Evolutionary conservation across 2,888 invertebrate species (phyloP), one percentile per base, ranked within the genome.

Genomic region (Panzeria rudis): DNA sequence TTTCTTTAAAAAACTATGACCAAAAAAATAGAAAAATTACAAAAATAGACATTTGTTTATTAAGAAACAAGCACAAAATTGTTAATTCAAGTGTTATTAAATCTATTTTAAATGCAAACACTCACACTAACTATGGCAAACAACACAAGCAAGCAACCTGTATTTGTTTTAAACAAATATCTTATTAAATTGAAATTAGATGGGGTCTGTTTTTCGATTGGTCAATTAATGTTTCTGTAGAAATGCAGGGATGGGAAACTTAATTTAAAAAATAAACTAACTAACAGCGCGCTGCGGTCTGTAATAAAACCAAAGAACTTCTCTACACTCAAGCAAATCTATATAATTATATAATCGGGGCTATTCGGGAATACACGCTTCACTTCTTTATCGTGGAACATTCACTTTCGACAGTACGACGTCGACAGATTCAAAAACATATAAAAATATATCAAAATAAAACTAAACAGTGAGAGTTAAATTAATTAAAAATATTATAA

Each of bases 11-110:
- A 29, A 69, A 61, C 66, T 29, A 17, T 8, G 29, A 23, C 23
- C 32, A 44, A 29, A 44, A n/a, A 20, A 64, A 52, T 38, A 47
- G 59, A 23, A 61, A 35, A 73, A 20, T 77, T 61, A 41, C 41
- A 64, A 59, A 61, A 62, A 75, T 79, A 69, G 50, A 56, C 23
- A 29, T 71, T 59, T 76, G 69, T 71, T 75, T 79, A 62, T 62
- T 17, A 11, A 50, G 38, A 52, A 59, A 75, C 38, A 52, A 54
- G 13, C 62, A 69, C 38, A 69, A 76, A 79, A 61, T 76, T 75
- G 56, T 64, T 76, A 77, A 83, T 59, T 77, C 56, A 72, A 76
- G 47, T 83, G 71, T 72, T 82, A 56, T 76, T 76, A 71, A 82
- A 76, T 76, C 13, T 56, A 66, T 77, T 82, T 68, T 32, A 38